Base-by-base conservation (phyloP, 2,888 invertebrate genomes). In the Ariolimax columbianus region DNA sequence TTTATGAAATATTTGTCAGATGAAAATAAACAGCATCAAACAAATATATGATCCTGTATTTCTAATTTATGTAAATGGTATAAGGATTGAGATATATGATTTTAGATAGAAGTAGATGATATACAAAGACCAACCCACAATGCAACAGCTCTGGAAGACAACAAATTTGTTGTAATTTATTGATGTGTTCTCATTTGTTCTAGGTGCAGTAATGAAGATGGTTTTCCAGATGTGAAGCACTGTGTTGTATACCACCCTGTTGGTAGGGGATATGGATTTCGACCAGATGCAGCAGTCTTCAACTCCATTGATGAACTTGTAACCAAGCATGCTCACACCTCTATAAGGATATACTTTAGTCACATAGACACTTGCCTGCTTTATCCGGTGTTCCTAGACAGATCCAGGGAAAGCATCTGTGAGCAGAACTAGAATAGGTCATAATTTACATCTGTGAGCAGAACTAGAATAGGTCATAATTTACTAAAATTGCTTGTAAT, bases 201-300 rank as follows among this genome's bases (percentile, higher is more conserved):
- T 36, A 85, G 85, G 0, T 80, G 81, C 68, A 81, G 59, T n/a
- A 51, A 75, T n/a, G 83, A 83, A 40, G 73, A 81, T 40, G 77
- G 80, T 14, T 9, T 26, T 1, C 30, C 66, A 36, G 85, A 47
- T n/a, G 86, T 87, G 30, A 85, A 86, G 30, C 86, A 86, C 59
- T 86, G 86, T 55, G 77, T 83, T 59, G 77, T 87, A 38, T 68
- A 81, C 55, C 83, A 78, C 43, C 86, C 87, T 0, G 11, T 38
- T 0, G 85, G 83, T 19, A 81, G 85, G 63, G 86, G 87, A 68
- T 86, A 73, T 68, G 87, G 87, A 7, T 87, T 87, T 77, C 82
- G 81, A 36, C 66, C 79, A 40, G 83, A 85, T 40, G 83, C 77
- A 26, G 86, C 87, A 26, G 86, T 87, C 19, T 87, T 87, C 40